These are phyloP conservation scores for Drosophila pseudotalamancana DNA, from an alignment of 2,888 invertebrate species.

Conservation along the genomic window DNA sequence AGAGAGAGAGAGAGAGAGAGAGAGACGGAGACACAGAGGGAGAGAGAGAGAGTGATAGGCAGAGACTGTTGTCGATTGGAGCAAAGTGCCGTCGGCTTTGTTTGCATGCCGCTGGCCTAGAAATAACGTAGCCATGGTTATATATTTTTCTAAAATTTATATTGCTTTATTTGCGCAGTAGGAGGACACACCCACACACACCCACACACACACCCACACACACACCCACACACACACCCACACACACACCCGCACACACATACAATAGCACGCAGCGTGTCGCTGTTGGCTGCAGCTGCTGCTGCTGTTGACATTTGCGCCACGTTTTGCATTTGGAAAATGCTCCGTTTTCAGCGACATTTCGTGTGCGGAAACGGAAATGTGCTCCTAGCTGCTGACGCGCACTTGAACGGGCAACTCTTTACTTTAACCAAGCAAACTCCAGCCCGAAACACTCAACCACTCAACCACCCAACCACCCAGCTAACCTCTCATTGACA, in stretches of 20 bases:
- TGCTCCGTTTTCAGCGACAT: conserved; percentile 74
- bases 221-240: background rate
- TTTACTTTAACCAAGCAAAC: conserved; percentile 12
- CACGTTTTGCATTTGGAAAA: conserved; percentile 79
- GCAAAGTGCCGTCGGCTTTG: conserved; percentile 74
- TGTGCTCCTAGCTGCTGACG: conserved; percentile 70
- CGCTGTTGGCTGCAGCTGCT: conserved; percentile 8
- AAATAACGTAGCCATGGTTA: conserved; percentile 71
- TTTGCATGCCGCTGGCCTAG: conserved; percentile 75
- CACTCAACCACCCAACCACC: background rate
- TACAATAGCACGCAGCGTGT: conserved; percentile 2
- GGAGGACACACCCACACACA: conserved; percentile 2
- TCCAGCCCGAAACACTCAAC: background rate
- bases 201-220: background rate
- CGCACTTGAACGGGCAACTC: conserved; percentile 64
- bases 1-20: background rate
- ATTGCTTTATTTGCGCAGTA: conserved; percentile 69
- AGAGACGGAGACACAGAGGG: background rate
- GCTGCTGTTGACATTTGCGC: conserved; percentile 72
- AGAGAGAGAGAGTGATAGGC: conserved; percentile 1
- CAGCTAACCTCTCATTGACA: conserved; percentile 58
- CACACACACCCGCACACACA: conserved; percentile 1
- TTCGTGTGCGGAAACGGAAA: conserved; percentile 80
- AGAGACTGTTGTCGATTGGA: conserved; percentile 41
- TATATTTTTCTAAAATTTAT: conserved; percentile 72